Base-by-base conservation (phyloP, 2,888 invertebrate genomes). In the Hipparchia sbordonii region DNA sequence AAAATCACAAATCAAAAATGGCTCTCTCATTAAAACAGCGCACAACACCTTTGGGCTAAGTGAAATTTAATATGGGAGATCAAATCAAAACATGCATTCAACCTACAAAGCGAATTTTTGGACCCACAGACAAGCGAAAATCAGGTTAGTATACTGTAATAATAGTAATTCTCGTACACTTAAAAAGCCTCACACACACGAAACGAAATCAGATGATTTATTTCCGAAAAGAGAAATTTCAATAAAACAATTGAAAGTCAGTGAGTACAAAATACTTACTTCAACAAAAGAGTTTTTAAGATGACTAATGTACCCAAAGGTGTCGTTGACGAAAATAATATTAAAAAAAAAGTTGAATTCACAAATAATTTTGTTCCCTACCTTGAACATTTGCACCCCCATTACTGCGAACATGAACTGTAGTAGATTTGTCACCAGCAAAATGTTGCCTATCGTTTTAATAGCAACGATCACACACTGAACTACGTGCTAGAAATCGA, bases 321-420 rank as follows among this genome's bases (percentile, higher is more conserved):
- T 93, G 93, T 92, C 88, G 87, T 84, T 80, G 77, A 76, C 69
- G 77, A 78, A 77, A 78, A 79, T 69, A 77, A 78, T 78, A 78
- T 78, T 23, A 23, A 23, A 80, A 71, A 79, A 68, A 72, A 69
- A 68, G 60, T 76, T 72, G 77, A 76, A 77, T 33, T 72, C 51
- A 70, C 57, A 72, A 68, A 68, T 56, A 65, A 67, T 60, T 81
- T 73, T 79, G 79, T 80, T 83, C 94, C 96, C 96, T 97, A 99
- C 99, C 98, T 99, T 99, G 96, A 99, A 99, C 93, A 99, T 97
- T 95, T 99, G 99, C 93, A 99, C 99, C 95, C 99, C 99, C 95
- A 99, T 99, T 92, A 99, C 99, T 88, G 99, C 99, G 95, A 99
- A 99, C 99, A 99, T 99, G 96, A 99, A 99, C 95, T 99, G 98